Base-by-base conservation (phyloP, 2,888 invertebrate genomes). In the Caenorhabditis auriculariae region DNA sequence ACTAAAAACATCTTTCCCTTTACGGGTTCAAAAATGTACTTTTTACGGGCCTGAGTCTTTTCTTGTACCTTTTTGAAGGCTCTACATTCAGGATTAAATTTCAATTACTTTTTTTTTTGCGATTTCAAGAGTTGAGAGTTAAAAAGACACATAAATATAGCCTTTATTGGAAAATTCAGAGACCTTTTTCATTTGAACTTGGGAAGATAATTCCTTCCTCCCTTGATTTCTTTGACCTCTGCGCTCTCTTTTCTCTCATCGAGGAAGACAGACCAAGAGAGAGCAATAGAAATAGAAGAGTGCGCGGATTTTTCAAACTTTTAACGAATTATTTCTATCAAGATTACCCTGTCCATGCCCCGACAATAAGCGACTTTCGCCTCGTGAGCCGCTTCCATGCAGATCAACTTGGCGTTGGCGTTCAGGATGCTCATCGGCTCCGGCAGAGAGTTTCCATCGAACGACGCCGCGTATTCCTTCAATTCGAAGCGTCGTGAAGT, bases 291-390 rank as follows among this genome's bases (percentile, higher is more conserved):
- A 17, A 41, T 12, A 9, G 17, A n/a, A 15, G 41, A 17, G 12
- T 41, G n/a, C 41, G 9, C 15, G 9, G n/a, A 41, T 9, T 12
- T 41, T 19, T 21, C 15, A 19, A 47, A n/a, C n/a, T n/a, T n/a
- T n/a, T 17, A 43, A 23, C n/a, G 26, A 17, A 26, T 37, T 32
- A 41, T 29, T 15, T 4, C 3, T 27, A 32, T 7, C 9, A 42
- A 29, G 24, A 60, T 19, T n/a, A 75, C 74, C 46, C 76, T 50
- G 52, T 79, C 78, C 79, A 79, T 79, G 35, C 72, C 71, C 21
- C 72, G 43, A 53, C 76, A 75, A 48, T 79, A 79, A 6, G 69
- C 50, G 37, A 68, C 54, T 54, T 77, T 80, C 3, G 79, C 79
- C 49, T 79, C 79, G 27, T 69, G 66, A 9, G 72, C 73, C 9